phyloP scores from a whole-genome alignment of 2,888 invertebrate genomes.

The Pammene aurita region DNA sequence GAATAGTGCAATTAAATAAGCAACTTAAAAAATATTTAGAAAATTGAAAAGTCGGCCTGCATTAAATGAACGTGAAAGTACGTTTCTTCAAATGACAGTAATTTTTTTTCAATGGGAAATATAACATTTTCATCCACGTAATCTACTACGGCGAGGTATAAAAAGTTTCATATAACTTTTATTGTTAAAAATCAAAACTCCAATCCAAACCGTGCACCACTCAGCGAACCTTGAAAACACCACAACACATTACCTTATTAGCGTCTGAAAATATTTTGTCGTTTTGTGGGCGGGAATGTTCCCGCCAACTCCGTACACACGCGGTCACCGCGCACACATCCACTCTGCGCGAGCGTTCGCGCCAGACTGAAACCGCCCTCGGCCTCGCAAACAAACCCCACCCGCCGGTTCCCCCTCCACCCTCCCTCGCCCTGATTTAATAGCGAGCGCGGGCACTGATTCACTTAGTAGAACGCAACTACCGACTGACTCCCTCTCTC shows the following conservation, averaged over 20 bases:
- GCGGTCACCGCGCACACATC: constrained; percentile 78
- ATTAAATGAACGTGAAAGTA: too few species aligned
- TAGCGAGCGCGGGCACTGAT: constrained; percentile 83
- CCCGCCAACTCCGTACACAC: constrained; percentile 75
- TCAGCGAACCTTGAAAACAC: constrained; percentile 14
- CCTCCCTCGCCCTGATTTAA: constrained; percentile 81
- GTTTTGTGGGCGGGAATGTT: constrained; percentile 78
- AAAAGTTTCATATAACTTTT: constrained; percentile 20
- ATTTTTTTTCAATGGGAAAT: too few species aligned
- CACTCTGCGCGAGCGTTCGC: constrained; percentile 52
- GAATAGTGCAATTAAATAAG: too few species aligned
- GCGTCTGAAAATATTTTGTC: constrained; percentile 84
- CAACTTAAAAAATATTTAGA: too few species aligned
- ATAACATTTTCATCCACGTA: too few species aligned
- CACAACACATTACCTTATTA: constrained; percentile 73
- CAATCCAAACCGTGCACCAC: constrained; percentile 1
- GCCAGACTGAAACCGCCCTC: constrained; percentile 78
- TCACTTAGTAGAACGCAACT: constrained; percentile 82
- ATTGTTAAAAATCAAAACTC: neutral
- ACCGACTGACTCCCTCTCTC: constrained; percentile 71
- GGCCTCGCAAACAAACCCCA: constrained; percentile 77
- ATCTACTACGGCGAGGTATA: neutral
- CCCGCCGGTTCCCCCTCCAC: constrained; percentile 74
- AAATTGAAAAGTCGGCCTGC: too few species aligned
- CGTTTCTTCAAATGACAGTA: too few species aligned